phyloP scores from a whole-genome alignment of 2,797 vertebrate genomes.

The Ambastaia sidthimunki region DNA sequence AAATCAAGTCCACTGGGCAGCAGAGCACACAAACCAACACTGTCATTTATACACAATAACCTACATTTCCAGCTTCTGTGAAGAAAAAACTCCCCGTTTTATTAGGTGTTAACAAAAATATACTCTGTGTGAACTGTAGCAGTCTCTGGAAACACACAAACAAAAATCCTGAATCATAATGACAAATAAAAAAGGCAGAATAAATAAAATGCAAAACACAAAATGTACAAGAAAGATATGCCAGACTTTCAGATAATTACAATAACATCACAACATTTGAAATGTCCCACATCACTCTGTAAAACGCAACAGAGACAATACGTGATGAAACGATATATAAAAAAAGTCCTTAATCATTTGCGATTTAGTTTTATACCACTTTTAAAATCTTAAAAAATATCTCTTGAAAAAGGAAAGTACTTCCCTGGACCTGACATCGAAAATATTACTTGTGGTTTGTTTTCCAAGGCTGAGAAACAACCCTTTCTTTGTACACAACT shows the following conservation, averaged over 20 bases:
- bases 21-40: slow-evolving; percentile 59
- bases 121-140: slow-evolving; percentile 78
- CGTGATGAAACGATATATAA: slow-evolving; percentile 75
- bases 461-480: slow-evolving; percentile 69
- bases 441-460: slow-evolving; percentile 77
- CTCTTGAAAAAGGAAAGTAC: slow-evolving; percentile 80
- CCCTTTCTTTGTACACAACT: slow-evolving; percentile 76
- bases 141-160: slow-evolving; percentile 66
- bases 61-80: slow-evolving; percentile 68
- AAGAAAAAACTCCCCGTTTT: slow-evolving; percentile 65
- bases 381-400: slow-evolving; percentile 82
- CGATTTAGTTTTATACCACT: slow-evolving; percentile 71
- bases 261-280: slow-evolving; percentile 59
- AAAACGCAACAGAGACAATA: slow-evolving; percentile 78
- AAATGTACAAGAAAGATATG: slow-evolving; percentile 74
- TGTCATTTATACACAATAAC: slow-evolving; percentile 68
- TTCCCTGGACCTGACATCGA: slow-evolving; percentile 66
- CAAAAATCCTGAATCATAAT: slow-evolving; percentile 47
- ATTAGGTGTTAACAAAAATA: slow-evolving; percentile 81
- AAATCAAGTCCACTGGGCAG: slow-evolving; percentile 60
- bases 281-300: slow-evolving; percentile 75
- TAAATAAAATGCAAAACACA: slow-evolving; percentile 78
- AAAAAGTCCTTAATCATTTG: slow-evolving; percentile 84
- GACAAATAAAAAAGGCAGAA: slow-evolving; percentile 61
- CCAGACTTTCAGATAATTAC: slow-evolving; percentile 73